Base-by-base conservation (phyloP, 2,113 vertebrate genomes). In the Balaeniceps rex region DNA sequence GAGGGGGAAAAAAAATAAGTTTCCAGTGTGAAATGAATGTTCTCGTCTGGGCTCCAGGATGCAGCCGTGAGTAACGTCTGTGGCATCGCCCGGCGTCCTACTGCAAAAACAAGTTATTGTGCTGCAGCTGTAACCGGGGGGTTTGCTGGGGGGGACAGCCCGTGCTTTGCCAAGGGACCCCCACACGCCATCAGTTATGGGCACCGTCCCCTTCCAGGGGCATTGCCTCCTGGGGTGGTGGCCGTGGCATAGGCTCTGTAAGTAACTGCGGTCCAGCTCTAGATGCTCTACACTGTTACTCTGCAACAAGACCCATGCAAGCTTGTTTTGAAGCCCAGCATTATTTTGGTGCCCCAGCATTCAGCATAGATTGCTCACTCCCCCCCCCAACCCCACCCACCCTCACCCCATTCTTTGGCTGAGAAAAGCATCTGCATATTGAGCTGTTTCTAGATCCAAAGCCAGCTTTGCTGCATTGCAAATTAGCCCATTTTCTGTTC, bases 1-100 rank as follows among this genome's bases (percentile, higher is more conserved):
- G 65, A 29, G 29, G 19, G 16, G 18, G 22, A 19, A 36, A 26
- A 26, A 51, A 71, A 57, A 29, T 9, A 47, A 7, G 34, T 52
- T 58, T 66, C 91, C 9, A 14, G 94, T 95, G 93, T 95, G 94
- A 97, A 10, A 68, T 96, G 95, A 97, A n/a, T 57, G 95, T 54
- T 97, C 91, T 93, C 72, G 24, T 91, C 94, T 97, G 96, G 94
- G 71, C 71, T 63, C 8, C 25, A 57, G 90, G 91, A 95, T 76
- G 94, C 61, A 82, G 94, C 65, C 19, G 5, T 58, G 61, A 81
- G 88, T 29, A 63, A 46, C 8, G 60, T 8, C 68, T 66, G 86
- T 23, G 89, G 89, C 82, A 92, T 69, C 29, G 15, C 65, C 4
- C 22, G 44, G 85, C 26, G 11, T 52, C 68, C 72, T 6, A 6